Percentiles rank a stretch among this genome's conserved stretches.
Conservation (phyloP, 2,113 vertebrate species). For the Microcebus lehilahytsara region DNA sequence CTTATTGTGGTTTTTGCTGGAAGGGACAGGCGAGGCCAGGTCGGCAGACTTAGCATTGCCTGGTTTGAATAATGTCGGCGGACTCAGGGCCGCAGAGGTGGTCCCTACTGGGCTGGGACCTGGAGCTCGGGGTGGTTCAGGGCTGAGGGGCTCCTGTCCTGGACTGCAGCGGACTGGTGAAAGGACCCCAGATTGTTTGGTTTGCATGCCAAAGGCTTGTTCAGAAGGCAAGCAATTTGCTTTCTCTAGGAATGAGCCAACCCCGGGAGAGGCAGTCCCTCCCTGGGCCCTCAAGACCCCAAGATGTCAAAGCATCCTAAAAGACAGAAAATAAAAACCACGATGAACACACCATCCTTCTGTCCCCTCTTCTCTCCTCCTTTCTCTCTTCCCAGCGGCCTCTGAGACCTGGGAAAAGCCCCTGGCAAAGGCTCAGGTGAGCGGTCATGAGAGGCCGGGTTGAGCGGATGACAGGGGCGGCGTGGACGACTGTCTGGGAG, state of each 20-base stretch:
- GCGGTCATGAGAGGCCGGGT: not conserved
- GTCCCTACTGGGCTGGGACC: accelerated
- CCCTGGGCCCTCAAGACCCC: not conserved
- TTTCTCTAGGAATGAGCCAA: not conserved
- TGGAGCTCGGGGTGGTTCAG: not conserved
- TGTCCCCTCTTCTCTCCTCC: not conserved
- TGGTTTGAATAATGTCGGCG: accelerated
- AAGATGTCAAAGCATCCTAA: not conserved
- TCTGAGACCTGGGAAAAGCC: not conserved
- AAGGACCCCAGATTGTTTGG: not conserved
- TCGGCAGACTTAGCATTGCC: accelerated
- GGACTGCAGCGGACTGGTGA: not conserved
- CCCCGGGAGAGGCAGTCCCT: not conserved
- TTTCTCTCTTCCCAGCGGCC: not conserved
- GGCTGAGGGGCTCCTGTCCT: not conserved
- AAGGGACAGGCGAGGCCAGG: not conserved
- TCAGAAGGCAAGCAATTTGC: not conserved
- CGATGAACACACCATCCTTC: not conserved
- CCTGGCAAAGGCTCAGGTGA: not conserved
- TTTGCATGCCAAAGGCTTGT: not conserved
- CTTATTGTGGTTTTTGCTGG: not conserved
- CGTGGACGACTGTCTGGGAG: accelerated
- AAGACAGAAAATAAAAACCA: not conserved
- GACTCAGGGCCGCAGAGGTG: too few species aligned
- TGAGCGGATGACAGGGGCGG: too few species aligned